Percentiles rank a stretch among this genome's conserved stretches.
Conservation (phyloP, 2,797 vertebrate species). For the Danio choprae region DNA sequence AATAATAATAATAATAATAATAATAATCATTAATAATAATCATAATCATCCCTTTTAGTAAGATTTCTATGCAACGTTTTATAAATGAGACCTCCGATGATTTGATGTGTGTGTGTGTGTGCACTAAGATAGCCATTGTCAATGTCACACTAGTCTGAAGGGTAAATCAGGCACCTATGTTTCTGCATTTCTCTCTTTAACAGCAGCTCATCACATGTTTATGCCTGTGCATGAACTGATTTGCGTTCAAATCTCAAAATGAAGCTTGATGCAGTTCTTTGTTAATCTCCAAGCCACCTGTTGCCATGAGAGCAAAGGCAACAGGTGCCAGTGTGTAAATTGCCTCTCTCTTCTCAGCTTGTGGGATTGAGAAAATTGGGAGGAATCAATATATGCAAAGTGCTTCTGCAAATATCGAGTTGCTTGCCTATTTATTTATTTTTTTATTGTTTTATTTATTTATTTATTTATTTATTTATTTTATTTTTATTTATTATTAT, state of each 20-base stretch:
- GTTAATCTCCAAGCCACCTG: conserved; percentile 53
- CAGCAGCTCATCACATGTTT: conserved; percentile 1
- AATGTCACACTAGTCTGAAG: conserved; percentile 2
- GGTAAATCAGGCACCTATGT: conserved; percentile 1
- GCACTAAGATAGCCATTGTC: background rate
- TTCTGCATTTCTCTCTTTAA: conserved; percentile 8
- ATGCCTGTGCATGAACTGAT: conserved; percentile 27
- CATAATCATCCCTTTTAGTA: too few relatives aligned
- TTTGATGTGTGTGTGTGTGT: background rate
- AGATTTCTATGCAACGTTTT: too few relatives aligned
- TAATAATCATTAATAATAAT: too few relatives aligned
- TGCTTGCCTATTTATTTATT: too few relatives aligned
- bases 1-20: too few relatives aligned
- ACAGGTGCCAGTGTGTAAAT: conserved; percentile 55
- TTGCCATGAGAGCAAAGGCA: conserved; percentile 59
- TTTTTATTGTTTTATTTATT: background rate
- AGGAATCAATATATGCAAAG: conserved; percentile 25
- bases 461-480: too few relatives aligned
- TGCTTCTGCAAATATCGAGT: conserved; percentile 5
- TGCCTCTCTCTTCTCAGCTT: conserved; percentile 49
- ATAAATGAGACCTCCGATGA: conserved; percentile 5
- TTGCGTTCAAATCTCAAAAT: conserved; percentile 41
- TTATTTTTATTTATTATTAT: too few relatives aligned
- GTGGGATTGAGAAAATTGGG: conserved; percentile 51
- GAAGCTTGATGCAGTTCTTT: conserved; percentile 43